These are phyloP conservation scores for Episyrphus balteatus DNA, from an alignment of 1,140 invertebrate species.

Conservation along the genomic window DNA sequence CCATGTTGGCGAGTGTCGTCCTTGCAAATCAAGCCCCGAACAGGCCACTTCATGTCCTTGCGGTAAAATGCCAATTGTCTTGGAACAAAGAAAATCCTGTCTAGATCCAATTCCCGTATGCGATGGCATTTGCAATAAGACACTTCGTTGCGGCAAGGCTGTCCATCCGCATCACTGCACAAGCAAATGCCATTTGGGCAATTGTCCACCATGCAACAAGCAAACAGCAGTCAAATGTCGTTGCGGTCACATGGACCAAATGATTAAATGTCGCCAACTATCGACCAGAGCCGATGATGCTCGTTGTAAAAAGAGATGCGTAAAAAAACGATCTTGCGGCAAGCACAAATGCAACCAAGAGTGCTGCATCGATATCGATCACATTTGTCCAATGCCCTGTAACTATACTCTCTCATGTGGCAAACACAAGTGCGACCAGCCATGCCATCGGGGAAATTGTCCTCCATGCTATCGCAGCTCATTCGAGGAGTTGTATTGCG, in stretches of 20 bases:
- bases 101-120: slow-evolving; percentile 80
- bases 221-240: slow-evolving; percentile 71
- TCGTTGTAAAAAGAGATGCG: slow-evolving; percentile 78
- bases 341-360: slow-evolving; percentile 78
- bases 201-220: slow-evolving; percentile 72
- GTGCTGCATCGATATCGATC: slow-evolving; percentile 79
- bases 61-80: slow-evolving; percentile 50
- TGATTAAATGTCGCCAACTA: slow-evolving; percentile 67
- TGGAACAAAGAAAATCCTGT: slow-evolving; percentile 51
- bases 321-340: slow-evolving; percentile 69
- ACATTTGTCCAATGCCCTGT: slow-evolving; percentile 75
- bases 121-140: slow-evolving; percentile 66
- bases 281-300: slow-evolving; percentile 57
- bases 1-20: slow-evolving; percentile 53
- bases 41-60: slow-evolving; percentile 72
- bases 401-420: slow-evolving; percentile 72
- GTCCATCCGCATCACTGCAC: slow-evolving; percentile 59
- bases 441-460: slow-evolving; percentile 84
- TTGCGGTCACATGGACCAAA: slow-evolving; percentile 79
- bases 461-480: slow-evolving; percentile 69
- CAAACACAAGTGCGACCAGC: slow-evolving; percentile 74
- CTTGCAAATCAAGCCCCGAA: slow-evolving; percentile 52
- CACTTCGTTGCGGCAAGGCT: slow-evolving; percentile 66
- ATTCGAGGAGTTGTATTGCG: slow-evolving; percentile 86
- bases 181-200: slow-evolving; percentile 57